Evolutionary conservation across 1,140 invertebrate genomes (phyloP).

Genomic region (Drosophila takahashii): DNA sequence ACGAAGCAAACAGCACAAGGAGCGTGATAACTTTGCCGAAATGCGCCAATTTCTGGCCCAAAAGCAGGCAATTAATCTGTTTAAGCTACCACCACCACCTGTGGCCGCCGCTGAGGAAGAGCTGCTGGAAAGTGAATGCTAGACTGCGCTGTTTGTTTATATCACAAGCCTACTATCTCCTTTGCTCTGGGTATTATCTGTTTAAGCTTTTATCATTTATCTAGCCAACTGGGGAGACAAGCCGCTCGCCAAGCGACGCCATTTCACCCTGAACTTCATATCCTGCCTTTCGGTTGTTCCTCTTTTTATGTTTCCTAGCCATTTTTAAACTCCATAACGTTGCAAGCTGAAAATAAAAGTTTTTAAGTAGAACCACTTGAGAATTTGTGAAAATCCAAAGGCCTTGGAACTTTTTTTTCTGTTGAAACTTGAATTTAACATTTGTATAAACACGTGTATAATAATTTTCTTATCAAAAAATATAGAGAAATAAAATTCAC

Average conservation of each 20-base stretch:
- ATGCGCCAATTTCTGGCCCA: constrained; percentile 82
- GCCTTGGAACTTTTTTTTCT: too few relatives aligned
- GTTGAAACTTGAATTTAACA: too few relatives aligned
- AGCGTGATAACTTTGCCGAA: constrained; percentile 83
- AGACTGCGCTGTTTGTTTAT: constrained; percentile 12
- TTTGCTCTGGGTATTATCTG: constrained; percentile 17
- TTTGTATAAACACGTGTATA: too few relatives aligned
- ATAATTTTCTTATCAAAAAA: too few relatives aligned
- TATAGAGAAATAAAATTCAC: too few relatives aligned
- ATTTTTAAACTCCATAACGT: not conserved
- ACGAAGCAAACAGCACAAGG: constrained; percentile 71
- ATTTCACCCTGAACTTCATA: not conserved
- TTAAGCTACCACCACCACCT: constrained; percentile 36
- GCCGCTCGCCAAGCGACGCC: constrained; percentile 17
- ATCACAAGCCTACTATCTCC: constrained; percentile 32
- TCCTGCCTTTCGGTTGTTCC: constrained; percentile 38
- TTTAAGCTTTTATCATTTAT: constrained; percentile 39
- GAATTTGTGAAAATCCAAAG: not conserved
- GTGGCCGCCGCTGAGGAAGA: constrained; percentile 57
- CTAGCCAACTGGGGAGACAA: constrained; percentile 45
- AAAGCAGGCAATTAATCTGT: constrained; percentile 78
- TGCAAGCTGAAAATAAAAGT: constrained; percentile 31
- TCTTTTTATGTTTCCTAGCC: constrained; percentile 12
- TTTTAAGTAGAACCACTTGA: constrained; percentile 13
- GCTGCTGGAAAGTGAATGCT: constrained; percentile 80